Base-by-base conservation (phyloP, 2,888 invertebrate species). In the Polyommatus iphigenia region DNA sequence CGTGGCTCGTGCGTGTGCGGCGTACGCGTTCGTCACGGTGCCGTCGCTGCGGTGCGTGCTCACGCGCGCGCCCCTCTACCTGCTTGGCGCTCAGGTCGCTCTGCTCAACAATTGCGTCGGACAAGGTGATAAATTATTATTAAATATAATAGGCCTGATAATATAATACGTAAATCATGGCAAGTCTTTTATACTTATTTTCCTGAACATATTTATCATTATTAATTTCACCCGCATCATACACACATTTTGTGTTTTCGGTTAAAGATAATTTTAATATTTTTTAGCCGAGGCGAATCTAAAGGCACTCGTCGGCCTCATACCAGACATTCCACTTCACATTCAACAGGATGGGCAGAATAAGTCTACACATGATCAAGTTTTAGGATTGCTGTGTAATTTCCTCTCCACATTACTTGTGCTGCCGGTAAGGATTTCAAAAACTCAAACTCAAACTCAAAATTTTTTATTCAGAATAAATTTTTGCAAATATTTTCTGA, bases 21-120 rank as follows among this genome's bases (percentile, higher is more conserved):
- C 99, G 0, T 99, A 98, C 92, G 97, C 97, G 89, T 99, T 97
- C 90, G 99, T 99, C 80, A 99, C 99, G 10, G 97, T 99, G 87
- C 99, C 99, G n/a, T 99, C 99, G 18, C 96, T 99, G 87, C 96
- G 95, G 83, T 97, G 97, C 79, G 95, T 96, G n/a, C 96, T 97
- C 80, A 95, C 96, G 36, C 96, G 97, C 86, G 95, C 98, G 84
- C 97, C 97, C 83, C 95, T 99, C 76, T 98, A 98, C 93, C 94
- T 99, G 79, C 93, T 98, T 8, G 97, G 97, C 18, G 98, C 98
- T 24, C 98, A 98, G 91, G 97, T 98, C 72, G 98, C 99, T 36
- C 94, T 99, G 80, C 95, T 97, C 78, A 98, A 98, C 94, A 96
- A 97, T 84, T 99, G 99, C 87, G 95, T 98, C 78, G 98, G 98